phyloP scores from a whole-genome alignment of 2,888 invertebrate genomes.

The Philhelius pedissequus region DNA sequence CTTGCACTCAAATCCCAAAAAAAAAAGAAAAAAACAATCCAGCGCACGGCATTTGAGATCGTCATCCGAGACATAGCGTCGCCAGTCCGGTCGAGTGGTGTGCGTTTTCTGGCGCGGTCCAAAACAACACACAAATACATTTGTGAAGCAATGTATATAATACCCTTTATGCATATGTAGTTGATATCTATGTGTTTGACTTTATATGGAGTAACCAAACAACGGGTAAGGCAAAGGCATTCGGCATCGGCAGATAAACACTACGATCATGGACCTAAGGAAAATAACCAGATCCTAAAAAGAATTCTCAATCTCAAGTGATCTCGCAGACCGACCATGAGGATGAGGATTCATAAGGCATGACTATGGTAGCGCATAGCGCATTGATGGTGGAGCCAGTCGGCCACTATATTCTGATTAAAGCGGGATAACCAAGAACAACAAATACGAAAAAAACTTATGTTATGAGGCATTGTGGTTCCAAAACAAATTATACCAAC shows the following conservation, averaged over 20 bases:
- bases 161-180: not conserved
- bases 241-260: slow-evolving; percentile 65
- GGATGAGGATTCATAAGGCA: slow-evolving; percentile 10
- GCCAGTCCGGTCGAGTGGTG: slow-evolving; percentile 60
- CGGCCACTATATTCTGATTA: slow-evolving; percentile 22
- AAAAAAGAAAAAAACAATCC: slow-evolving; percentile 25
- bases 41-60: slow-evolving; percentile 61
- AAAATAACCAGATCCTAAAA: slow-evolving; percentile 68
- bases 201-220: slow-evolving; percentile 64
- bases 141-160: no score
- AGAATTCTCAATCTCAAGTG: slow-evolving; percentile 69
- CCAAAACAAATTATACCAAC: slow-evolving; percentile 67
- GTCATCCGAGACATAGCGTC: slow-evolving; percentile 69
- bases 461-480: slow-evolving; percentile 57
- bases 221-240: slow-evolving; percentile 65
- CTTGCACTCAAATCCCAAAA: slow-evolving; percentile 51
- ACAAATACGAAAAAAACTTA: slow-evolving; percentile 5
- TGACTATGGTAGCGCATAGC: not conserved
- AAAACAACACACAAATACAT: slow-evolving; percentile 1
- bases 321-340: slow-evolving; percentile 41
- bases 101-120: slow-evolving; percentile 60
- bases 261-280: slow-evolving; percentile 66
- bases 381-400: slow-evolving; percentile 7
- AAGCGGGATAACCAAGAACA: slow-evolving; percentile 51
- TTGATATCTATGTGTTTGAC: slow-evolving; percentile 45